A percentile compares a stretch with the other conserved stretches of the same genome.
Evolutionary conservation across 2,797 vertebrate genomes (phyloP).

Genomic region (Phylloscopus collybita): DNA sequence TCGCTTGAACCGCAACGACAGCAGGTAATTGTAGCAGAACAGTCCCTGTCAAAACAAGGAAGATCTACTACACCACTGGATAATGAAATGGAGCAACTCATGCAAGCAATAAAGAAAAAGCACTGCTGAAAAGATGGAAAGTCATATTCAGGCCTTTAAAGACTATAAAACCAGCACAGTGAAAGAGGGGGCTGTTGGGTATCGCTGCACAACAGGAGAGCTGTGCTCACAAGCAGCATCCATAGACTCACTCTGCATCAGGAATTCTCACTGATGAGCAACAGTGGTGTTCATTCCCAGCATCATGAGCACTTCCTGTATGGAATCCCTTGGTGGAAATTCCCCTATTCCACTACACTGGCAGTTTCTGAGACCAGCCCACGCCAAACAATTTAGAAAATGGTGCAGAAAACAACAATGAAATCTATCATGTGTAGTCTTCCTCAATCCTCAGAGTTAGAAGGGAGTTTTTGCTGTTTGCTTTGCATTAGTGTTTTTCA

Average conservation of each 20-base stretch:
- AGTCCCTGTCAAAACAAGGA: constrained; percentile 47
- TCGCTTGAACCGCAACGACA: constrained; percentile 42
- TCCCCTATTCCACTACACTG: not conserved
- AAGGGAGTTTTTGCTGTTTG: not conserved
- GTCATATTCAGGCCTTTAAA: constrained; percentile 21
- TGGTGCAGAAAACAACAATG: not conserved
- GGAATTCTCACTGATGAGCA: not conserved
- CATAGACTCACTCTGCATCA: rapidly evolving
- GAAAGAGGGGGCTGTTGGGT: not conserved
- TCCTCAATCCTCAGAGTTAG: not conserved
- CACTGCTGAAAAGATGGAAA: not conserved
- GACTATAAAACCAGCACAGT: not conserved
- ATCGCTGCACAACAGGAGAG: not conserved
- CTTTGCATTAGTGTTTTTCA: not conserved
- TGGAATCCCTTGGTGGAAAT: not conserved
- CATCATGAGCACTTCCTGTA: not conserved
- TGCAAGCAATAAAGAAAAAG: constrained; percentile 34
- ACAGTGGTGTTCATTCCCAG: not conserved
- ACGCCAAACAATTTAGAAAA: not conserved
- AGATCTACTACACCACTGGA: not conserved
- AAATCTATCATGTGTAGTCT: not conserved
- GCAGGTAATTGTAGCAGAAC: constrained; percentile 65
- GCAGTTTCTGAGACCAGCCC: not conserved
- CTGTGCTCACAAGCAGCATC: not conserved
- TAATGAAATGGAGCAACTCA: constrained; percentile 53